These are phyloP conservation scores for Oedothorax gibbosus DNA, from an alignment of 1,140 invertebrate species.

Conservation along the genomic window DNA sequence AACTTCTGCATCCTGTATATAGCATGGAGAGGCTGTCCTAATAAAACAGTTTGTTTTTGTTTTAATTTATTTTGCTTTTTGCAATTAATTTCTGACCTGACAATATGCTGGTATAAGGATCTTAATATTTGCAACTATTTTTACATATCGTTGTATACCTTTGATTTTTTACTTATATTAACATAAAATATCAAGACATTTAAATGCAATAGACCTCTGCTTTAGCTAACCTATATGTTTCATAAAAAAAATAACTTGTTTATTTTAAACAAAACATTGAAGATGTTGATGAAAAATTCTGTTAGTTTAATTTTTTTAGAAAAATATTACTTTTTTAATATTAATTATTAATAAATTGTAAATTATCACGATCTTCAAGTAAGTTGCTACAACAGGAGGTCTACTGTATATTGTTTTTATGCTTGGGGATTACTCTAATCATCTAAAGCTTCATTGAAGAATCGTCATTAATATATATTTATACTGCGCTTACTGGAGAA, in stretches of 20 bases:
- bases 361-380: neutral
- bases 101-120: neutral
- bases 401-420: neutral
- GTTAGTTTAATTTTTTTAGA: neutral
- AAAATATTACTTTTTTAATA: neutral
- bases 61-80: slow-evolving; percentile 5
- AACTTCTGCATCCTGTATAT: neutral
- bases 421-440: slow-evolving; percentile 14
- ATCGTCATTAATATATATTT: neutral
- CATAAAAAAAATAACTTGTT: neutral
- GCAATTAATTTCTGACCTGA: neutral
- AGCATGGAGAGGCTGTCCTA: neutral
- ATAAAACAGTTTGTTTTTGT: slow-evolving; percentile 26
- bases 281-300: neutral
- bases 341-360: neutral
- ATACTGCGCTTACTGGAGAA: neutral
- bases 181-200: too few species aligned
- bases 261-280: neutral
- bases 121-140: neutral
- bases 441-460: slow-evolving; percentile 26
- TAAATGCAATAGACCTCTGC: too few species aligned
- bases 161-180: too few species aligned
- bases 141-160: neutral
- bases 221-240: too few species aligned
- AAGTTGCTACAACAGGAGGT: neutral